phyloP scores from a whole-genome alignment of 2,888 invertebrate genomes.

The Cryptus viduatorius region DNA sequence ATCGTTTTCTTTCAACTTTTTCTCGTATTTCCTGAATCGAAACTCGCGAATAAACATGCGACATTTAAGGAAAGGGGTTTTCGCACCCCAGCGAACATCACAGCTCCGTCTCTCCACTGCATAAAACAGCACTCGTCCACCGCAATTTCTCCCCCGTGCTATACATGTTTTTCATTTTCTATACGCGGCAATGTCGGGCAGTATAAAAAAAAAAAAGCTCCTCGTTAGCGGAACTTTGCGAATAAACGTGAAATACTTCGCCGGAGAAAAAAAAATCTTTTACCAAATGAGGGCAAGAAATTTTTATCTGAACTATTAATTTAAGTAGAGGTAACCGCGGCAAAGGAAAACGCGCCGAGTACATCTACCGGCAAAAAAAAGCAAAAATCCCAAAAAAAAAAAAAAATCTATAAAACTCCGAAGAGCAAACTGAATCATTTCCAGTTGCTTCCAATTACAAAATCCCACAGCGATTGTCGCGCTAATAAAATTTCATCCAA shows the following conservation, averaged over 20 bases:
- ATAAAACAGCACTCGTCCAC: conserved; percentile 17
- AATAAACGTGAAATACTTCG: background rate
- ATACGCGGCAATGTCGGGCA: background rate
- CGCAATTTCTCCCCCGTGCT: background rate
- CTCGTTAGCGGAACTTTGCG: conserved; percentile 7
- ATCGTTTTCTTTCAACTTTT: conserved; percentile 11
- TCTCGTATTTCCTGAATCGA: background rate
- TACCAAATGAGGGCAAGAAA: background rate
- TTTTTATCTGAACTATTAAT: conserved; percentile 2
- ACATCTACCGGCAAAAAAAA: background rate
- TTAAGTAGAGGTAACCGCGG: background rate
- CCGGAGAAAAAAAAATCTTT: background rate
- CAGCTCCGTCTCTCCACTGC: conserved; percentile 2
- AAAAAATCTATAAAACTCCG: background rate
- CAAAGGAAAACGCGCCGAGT: background rate
- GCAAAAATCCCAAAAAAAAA: background rate
- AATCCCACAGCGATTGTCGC: background rate
- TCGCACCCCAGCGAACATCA: conserved; percentile 33
- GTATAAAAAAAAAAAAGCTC: conserved; percentile 6
- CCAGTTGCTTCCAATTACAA: background rate
- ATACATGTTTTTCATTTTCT: conserved; percentile 2
- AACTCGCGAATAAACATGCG: conserved; percentile 1
- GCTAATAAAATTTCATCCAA: background rate
- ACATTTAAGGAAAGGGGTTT: background rate
- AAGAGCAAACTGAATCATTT: background rate